Percentiles rank a stretch among this genome's conserved stretches.
These are phyloP conservation scores for Bostrychus sinensis DNA, from an alignment of 2,113 vertebrate species.

Conservation along the genomic window DNA sequence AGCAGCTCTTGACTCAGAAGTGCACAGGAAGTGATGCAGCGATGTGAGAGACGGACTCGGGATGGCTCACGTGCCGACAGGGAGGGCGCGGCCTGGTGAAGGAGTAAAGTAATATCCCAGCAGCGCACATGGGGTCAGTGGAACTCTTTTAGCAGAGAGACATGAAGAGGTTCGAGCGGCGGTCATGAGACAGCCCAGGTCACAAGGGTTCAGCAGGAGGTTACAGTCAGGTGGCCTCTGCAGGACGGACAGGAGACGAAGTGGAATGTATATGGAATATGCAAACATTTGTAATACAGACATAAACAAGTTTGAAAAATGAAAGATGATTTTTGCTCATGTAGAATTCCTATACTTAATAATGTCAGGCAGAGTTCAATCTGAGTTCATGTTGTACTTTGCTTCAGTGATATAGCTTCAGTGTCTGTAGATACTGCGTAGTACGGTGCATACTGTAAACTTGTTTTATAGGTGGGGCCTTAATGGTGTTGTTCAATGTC, in stretches of 20 bases:
- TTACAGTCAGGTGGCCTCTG: constrained; percentile 39
- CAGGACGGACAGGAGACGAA: constrained; percentile 12
- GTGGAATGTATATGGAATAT: constrained; percentile 33
- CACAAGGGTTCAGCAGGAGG: constrained; percentile 44
- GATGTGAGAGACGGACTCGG: constrained; percentile 34
- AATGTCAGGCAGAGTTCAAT: no score
- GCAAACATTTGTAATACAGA: constrained; percentile 22
- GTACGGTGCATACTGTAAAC: no score
- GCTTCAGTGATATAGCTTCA: no score
- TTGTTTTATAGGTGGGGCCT: no score
- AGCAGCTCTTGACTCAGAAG: constrained; percentile 36
- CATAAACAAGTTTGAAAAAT: background rate
- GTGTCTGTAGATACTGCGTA: no score
- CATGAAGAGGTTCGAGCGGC: constrained; percentile 58
- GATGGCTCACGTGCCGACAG: constrained; percentile 19
- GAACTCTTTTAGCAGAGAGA: constrained; percentile 49
- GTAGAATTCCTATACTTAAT: no score
- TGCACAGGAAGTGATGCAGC: constrained; percentile 42
- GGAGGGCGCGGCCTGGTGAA: constrained; percentile 47
- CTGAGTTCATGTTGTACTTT: no score
- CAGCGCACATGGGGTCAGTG: constrained; percentile 59
- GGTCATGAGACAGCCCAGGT: constrained; percentile 66
- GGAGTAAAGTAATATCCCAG: constrained; percentile 67
- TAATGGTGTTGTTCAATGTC: no score
- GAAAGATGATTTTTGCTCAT: background rate